Evolutionary conservation across 2,797 vertebrate genomes (phyloP), one percentile per base, ranked within the genome.

Genomic region (Thalassophryne amazonica): DNA sequence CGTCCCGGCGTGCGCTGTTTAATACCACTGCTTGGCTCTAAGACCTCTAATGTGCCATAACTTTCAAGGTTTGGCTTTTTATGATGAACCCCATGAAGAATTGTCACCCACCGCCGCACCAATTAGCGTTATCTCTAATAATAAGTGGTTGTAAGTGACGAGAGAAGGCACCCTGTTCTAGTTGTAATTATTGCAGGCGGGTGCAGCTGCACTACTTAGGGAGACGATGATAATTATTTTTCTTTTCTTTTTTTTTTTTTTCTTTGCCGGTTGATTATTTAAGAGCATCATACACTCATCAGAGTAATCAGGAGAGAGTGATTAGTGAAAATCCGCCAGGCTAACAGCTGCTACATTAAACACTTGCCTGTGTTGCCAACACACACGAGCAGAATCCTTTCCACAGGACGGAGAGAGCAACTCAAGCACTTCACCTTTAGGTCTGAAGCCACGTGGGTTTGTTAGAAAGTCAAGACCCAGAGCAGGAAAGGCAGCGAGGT

Each of bases 211-310:
- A 88, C 80, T 88, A 86, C 86, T 88, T 85, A 89, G 87, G 81
- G 86, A 86, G 86, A 89, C 89, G 87, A 89, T 86, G 85, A 89
- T 86, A 89, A 90, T 89, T 85, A 88, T 90, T 90, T 87, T 82
- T 76, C 62, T 61, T 78, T 78, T 84, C 79, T 77, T 51, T 58
- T 63, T 54, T 63, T 75, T 70, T 84, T 83, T 84, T 62, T 59
- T 48, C 80, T 86, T 87, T 71, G 84, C 80, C 68, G 81, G 81
- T 88, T 90, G 87, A 89, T 90, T 89, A 89, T 89, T 90, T 89
- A 89, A 89, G 87, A 89, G 89, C 86, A 89, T 89, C 88, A 89
- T 89, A 86, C 85, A 88, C 87, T 89, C 89, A 88, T 88, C 87
- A 86, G 86, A 84, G 86, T 87, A 90, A 90, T 90, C 89, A 89